phyloP scores from a whole-genome alignment of 2,888 invertebrate species.

The Cenopis cana region DNA sequence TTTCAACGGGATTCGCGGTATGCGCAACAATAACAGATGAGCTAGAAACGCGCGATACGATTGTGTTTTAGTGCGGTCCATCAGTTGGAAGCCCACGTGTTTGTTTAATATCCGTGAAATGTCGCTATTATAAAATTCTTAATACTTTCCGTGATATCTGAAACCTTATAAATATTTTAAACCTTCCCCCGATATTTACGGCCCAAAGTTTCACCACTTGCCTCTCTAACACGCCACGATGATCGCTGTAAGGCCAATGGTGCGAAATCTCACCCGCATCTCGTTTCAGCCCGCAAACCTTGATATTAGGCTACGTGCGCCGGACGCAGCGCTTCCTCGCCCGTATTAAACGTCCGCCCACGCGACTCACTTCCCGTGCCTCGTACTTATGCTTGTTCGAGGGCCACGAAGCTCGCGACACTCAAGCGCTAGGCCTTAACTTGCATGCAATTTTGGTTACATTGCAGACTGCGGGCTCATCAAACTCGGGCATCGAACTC shows the following conservation, averaged over 20 bases:
- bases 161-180: not conserved
- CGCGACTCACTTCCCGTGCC: constrained; percentile 57
- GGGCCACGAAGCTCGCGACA: constrained; percentile 40
- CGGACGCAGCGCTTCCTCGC: constrained; percentile 61
- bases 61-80: constrained; percentile 44
- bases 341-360: constrained; percentile 59
- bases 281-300: constrained; percentile 32
- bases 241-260: constrained; percentile 13
- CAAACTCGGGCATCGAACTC: no score
- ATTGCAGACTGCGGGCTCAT: no score
- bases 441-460: no score
- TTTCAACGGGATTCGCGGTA: constrained; percentile 65
- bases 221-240: not conserved
- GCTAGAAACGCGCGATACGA: constrained; percentile 56
- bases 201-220: not conserved
- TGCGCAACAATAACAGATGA: constrained; percentile 69
- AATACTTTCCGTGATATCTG: not conserved
- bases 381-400: constrained; percentile 10
- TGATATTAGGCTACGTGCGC: constrained; percentile 46
- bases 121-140: not conserved
- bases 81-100: not conserved
- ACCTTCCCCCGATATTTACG: not conserved
- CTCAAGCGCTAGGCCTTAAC: not conserved
- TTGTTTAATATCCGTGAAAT: not conserved
- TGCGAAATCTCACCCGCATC: constrained; percentile 39